phyloP scores from a whole-genome alignment of 2,113 vertebrate genomes.

The Oryzias javanicus region DNA sequence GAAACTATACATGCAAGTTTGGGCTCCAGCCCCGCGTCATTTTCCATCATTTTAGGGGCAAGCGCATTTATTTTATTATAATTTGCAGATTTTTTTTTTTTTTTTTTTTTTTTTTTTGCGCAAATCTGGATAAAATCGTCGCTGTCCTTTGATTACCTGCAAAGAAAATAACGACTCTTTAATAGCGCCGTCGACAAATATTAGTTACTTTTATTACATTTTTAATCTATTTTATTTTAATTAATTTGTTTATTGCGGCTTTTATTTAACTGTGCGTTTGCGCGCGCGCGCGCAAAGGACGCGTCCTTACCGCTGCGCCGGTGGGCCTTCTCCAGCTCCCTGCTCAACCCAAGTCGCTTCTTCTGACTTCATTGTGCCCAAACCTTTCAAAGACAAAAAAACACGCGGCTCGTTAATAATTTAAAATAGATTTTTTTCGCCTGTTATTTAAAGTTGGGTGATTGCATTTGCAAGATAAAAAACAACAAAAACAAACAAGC shows the following conservation, averaged over 20 bases:
- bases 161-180: background rate
- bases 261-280: background rate
- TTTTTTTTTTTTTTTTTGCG: background rate
- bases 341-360: slow-evolving; percentile 51
- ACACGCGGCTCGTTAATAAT: slow-evolving; percentile 63
- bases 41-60: slow-evolving; percentile 33
- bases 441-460: slow-evolving; percentile 25
- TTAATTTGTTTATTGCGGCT: too few relatives aligned
- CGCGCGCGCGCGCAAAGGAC: background rate
- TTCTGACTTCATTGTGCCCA: slow-evolving; percentile 40
- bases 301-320: slow-evolving; percentile 11
- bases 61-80: slow-evolving; percentile 21
- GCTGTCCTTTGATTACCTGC: background rate
- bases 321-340: slow-evolving; percentile 10
- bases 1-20: slow-evolving; percentile 36
- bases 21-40: slow-evolving; percentile 7
- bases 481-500: background rate
- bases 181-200: too few relatives aligned
- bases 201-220: too few relatives aligned
- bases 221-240: too few relatives aligned
- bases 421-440: slow-evolving; percentile 6
- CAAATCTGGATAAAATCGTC: background rate
- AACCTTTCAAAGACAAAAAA: slow-evolving; percentile 41
- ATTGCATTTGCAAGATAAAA: background rate
- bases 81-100: background rate